phyloP scores from a whole-genome alignment of 2,888 invertebrate genomes.

The Drosophila longiperda region DNA sequence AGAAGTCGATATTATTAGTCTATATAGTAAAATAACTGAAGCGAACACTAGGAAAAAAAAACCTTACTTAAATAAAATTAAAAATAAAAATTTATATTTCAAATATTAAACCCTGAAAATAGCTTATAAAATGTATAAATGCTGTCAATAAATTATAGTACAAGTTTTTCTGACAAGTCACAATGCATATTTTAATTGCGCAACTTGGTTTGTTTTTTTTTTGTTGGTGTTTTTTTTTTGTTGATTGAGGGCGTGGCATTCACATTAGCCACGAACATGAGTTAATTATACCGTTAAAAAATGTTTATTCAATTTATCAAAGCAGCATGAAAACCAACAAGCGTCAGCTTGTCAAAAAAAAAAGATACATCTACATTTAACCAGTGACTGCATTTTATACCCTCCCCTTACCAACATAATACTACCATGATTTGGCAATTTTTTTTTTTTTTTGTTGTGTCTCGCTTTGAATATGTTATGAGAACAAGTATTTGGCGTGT shows the following conservation, averaged over 20 bases:
- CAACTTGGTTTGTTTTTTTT: not conserved
- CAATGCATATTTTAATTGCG: conserved; percentile 37
- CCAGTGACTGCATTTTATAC: conserved; percentile 19
- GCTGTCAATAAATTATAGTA: conserved; percentile 16
- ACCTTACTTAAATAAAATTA: not conserved
- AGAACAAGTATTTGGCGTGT: conserved; percentile 47
- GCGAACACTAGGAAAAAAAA: not conserved
- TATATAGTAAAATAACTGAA: not conserved
- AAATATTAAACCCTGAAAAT: not conserved
- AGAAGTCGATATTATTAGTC: not conserved
- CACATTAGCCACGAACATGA: conserved; percentile 68
- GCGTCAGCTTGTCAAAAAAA: conserved; percentile 65
- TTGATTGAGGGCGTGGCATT: conserved; percentile 45
- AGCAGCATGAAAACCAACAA: conserved; percentile 60
- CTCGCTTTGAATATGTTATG: conserved; percentile 24
- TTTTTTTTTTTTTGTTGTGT: too few relatives aligned
- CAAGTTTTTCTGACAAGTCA: conserved; percentile 1
- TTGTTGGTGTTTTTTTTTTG: not conserved
- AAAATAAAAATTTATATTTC: not conserved
- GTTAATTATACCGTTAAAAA: conserved; percentile 69
- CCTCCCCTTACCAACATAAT: not conserved
- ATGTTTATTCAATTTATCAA: conserved; percentile 69
- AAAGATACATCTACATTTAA: conserved; percentile 49
- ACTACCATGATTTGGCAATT: conserved; percentile 60
- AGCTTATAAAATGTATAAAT: not conserved